Percentiles rank a stretch among this genome's conserved stretches.
Conservation (phyloP, 2,888 invertebrate genomes). For the Volucella inanis region DNA sequence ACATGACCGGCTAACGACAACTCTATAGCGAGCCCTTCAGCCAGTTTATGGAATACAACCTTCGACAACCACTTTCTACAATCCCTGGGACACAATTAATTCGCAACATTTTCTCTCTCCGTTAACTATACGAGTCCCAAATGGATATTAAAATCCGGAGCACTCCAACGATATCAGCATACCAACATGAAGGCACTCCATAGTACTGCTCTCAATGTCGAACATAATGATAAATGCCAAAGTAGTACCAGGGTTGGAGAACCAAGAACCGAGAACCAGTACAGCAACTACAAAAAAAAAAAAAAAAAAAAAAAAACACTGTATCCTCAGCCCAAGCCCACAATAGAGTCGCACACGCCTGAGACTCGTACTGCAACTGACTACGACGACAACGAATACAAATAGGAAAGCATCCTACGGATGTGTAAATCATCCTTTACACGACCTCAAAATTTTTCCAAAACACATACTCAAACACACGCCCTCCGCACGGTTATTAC, state of each 20-base stretch:
- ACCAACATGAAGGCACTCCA: no score
- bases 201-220: conserved; percentile 46
- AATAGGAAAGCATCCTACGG: neutral
- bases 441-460: conserved; percentile 61
- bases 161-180: conserved; percentile 2
- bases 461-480: conserved; percentile 10
- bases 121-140: conserved; percentile 51
- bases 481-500: conserved; percentile 51
- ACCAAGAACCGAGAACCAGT: no score
- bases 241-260: neutral
- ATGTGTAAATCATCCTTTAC: conserved; percentile 44
- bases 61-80: conserved; percentile 34
- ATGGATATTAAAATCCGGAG: conserved; percentile 55
- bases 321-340: neutral
- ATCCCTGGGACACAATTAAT: conserved; percentile 68
- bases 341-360: conserved; percentile 5
- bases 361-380: conserved; percentile 28
- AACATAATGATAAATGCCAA: conserved; percentile 58
- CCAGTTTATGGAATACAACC: conserved; percentile 20
- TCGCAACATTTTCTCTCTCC: conserved; percentile 53
- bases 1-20: conserved; percentile 33
- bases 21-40: conserved; percentile 15
- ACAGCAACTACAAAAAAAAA: neutral
- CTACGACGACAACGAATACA: neutral
- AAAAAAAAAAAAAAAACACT: conserved; percentile 11